A percentile compares a stretch with the other conserved stretches of the same genome.
Conservation (phyloP, 1,140 invertebrate genomes). For the Sesamia nonagrioides region DNA sequence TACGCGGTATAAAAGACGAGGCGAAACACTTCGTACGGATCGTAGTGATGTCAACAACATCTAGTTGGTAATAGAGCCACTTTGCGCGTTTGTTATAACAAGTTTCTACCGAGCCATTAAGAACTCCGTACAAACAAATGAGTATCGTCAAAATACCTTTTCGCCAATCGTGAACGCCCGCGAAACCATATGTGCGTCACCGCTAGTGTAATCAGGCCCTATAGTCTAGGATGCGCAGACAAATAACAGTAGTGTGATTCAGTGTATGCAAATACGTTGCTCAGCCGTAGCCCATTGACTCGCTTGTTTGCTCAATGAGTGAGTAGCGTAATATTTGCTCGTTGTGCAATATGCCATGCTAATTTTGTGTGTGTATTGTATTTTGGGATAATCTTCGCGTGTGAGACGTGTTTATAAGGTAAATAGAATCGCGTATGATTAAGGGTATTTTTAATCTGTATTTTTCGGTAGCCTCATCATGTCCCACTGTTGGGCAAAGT, state of each 20-base stretch:
- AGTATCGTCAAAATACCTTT: background rate
- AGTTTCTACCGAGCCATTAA: background rate
- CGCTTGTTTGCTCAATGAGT: slow-evolving; percentile 50
- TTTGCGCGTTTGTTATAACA: background rate
- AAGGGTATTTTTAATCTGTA: too few relatives aligned
- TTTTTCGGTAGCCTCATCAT: too few relatives aligned
- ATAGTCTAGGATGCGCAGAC: slow-evolving; percentile 31
- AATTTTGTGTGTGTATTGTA: slow-evolving; percentile 47
- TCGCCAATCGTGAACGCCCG: background rate
- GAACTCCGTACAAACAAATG: background rate
- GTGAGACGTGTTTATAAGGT: slow-evolving; percentile 5
- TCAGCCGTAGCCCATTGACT: slow-evolving; percentile 41
- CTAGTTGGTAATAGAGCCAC: too few relatives aligned
- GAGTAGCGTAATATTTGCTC: slow-evolving; percentile 37
- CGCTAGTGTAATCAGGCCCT: slow-evolving; percentile 17
- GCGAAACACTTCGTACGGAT: too few relatives aligned
- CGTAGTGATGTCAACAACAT: too few relatives aligned
- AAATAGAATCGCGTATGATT: too few relatives aligned
- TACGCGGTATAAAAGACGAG: too few relatives aligned
- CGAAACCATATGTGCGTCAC: background rate
- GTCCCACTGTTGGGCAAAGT: too few relatives aligned
- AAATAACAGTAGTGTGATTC: slow-evolving; percentile 51
- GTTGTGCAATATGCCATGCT: slow-evolving; percentile 27
- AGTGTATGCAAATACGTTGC: slow-evolving; percentile 44
- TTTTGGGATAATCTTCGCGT: slow-evolving; percentile 5